Conservation (phyloP, 2,888 invertebrate species). For the Cylloceria caligata region DNA sequence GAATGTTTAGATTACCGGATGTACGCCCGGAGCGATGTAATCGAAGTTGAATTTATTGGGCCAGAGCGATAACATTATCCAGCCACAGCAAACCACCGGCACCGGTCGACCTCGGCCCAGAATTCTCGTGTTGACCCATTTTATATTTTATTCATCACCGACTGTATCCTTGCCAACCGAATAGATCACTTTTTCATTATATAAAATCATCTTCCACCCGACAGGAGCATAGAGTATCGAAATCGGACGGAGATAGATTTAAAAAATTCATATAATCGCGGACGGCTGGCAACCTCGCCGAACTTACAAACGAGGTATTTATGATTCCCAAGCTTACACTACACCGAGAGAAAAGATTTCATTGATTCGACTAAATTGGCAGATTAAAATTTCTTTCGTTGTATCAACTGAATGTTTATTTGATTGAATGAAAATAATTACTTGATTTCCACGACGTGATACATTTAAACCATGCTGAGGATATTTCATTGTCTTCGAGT, state of each 20-base stretch:
- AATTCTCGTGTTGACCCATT: slow-evolving; percentile 61
- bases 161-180: slow-evolving; percentile 14
- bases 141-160: slow-evolving; percentile 26
- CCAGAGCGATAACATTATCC: slow-evolving; percentile 20
- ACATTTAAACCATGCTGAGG: too few relatives aligned
- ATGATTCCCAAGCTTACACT: too few relatives aligned
- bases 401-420: too few relatives aligned
- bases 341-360: too few relatives aligned
- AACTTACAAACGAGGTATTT: too few relatives aligned
- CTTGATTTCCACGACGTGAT: too few relatives aligned
- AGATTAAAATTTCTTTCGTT: too few relatives aligned
- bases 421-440: too few relatives aligned
- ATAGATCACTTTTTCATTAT: slow-evolving; percentile 1
- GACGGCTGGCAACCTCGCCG: slow-evolving; percentile 1
- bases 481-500: too few relatives aligned
- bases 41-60: slow-evolving; percentile 20
- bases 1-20: slow-evolving; percentile 15
- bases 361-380: too few relatives aligned
- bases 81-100: not conserved
- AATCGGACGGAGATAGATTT: not conserved
- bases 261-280: not conserved
- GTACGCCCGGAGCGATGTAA: slow-evolving; percentile 11
- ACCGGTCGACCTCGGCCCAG: slow-evolving; percentile 65
- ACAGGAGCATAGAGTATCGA: not conserved
- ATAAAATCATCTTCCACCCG: slow-evolving; percentile 12